Base-by-base conservation (phyloP, 2,888 invertebrate species). In the Cylloceria caligata region DNA sequence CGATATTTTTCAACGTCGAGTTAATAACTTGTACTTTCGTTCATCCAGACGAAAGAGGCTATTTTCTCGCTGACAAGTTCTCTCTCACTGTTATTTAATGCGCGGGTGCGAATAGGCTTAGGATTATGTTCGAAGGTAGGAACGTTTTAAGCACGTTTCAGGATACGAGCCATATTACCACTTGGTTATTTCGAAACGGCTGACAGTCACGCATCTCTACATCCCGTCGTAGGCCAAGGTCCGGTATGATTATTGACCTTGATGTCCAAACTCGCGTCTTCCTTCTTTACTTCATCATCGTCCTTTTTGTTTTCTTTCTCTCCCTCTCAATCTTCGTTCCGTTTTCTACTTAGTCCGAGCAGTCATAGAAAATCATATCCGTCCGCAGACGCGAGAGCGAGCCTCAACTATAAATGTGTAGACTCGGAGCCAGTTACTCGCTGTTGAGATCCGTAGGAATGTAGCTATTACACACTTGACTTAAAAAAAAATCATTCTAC, bases 121-220 rank as follows among this genome's bases (percentile, higher is more conserved):
- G 34, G 36, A 36, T 62, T 62, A 62, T 36, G 27, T 34, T 11
- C 9, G 73, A 60, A 7, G 19, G 42, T 16, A 47, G 21, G 68
- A 47, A 21, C 34, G 16, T 52, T 65, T 71, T 65, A 57, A 71
- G 49, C 60, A 34, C 60, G 72, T 76, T 45, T 49, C 76, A 52
- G 68, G n/a, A n/a, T 55, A 47, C 72, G 72, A 77, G 62, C 62
- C 68, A 68, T n/a, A n/a, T 77, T 77, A 77, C 76, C 52, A 81
- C 76, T 81, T 68, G 64, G 65, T 45, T 60, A 52, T 68, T 73
- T 81, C 68, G 72, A 68, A 81, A 81, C 77, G 62, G 52, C 68
- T 55, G 34, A 55, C 76, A 81, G 81, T 81, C 81, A 81, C 81
- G 81, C 76, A 72, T 72, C 67, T 73, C 81, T 11, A 16, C 34